Conservation (phyloP, 2,888 invertebrate species). For the Fragum fragum region DNA sequence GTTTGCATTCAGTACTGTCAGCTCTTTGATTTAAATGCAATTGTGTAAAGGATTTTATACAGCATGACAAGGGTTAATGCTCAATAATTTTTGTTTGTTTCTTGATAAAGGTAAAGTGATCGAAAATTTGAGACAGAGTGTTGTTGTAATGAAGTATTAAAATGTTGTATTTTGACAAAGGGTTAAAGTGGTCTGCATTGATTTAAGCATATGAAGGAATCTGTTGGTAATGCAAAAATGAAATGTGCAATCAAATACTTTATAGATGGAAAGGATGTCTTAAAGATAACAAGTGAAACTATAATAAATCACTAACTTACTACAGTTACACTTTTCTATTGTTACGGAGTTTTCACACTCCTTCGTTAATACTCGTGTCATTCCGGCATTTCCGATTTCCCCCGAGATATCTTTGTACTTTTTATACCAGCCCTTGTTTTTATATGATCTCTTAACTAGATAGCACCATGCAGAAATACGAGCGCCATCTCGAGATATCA, state of each 20-base stretch:
- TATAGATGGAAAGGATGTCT: neutral
- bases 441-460: neutral
- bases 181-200: no score
- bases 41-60: no score
- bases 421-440: conserved; percentile 13
- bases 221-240: no score
- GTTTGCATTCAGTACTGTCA: no score
- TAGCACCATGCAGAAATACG: conserved; percentile 19
- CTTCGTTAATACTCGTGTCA: conserved; percentile 13
- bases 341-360: conserved; percentile 9
- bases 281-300: neutral
- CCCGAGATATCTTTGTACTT: neutral
- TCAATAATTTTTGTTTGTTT: no score
- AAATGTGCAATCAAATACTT: neutral
- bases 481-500: conserved; percentile 11
- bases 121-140: no score
- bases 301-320: neutral
- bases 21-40: no score
- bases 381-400: conserved; percentile 7
- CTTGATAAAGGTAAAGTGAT: no score
- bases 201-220: no score
- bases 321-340: conserved; percentile 1
- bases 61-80: no score
- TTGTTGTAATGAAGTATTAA: no score
- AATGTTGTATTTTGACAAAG: no score